Conservation (phyloP, 2,797 vertebrate genomes). For the Sebastes nivosus region DNA sequence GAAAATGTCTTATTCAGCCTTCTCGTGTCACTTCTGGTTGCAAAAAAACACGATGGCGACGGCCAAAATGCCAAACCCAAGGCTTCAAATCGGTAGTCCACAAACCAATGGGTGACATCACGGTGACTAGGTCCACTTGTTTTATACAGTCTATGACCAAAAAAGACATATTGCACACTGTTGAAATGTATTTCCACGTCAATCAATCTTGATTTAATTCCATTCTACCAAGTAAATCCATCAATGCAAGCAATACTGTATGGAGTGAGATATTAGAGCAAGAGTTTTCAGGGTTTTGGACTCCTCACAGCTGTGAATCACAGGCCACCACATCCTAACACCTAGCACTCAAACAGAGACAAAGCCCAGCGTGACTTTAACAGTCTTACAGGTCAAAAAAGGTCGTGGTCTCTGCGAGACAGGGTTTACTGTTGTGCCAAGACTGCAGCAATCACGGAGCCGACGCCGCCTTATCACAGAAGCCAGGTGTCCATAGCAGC, state of each 20-base stretch:
- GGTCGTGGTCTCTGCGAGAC: slow-evolving; percentile 58
- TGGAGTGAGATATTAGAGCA: slow-evolving; percentile 1
- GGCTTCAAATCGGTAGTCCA: too few relatives aligned
- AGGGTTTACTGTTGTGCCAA: slow-evolving; percentile 58
- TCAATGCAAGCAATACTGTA: slow-evolving; percentile 5
- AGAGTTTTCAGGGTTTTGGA: slow-evolving; percentile 12
- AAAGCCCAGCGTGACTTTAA: slow-evolving; percentile 58
- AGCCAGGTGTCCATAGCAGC: slow-evolving; percentile 76
- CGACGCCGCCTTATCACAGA: slow-evolving; percentile 58
- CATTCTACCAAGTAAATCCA: slow-evolving; percentile 20
- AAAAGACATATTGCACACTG: neutral
- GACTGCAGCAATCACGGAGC: slow-evolving; percentile 51
- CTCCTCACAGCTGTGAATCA: slow-evolving; percentile 47
- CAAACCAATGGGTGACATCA: too few relatives aligned
- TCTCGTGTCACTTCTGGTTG: too few relatives aligned
- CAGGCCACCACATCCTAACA: slow-evolving; percentile 37
- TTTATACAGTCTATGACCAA: neutral
- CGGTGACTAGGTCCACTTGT: too few relatives aligned
- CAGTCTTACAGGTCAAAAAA: slow-evolving; percentile 66
- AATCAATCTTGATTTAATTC: slow-evolving; percentile 43
- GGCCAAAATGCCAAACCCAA: too few relatives aligned
- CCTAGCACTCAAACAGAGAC: slow-evolving; percentile 48
- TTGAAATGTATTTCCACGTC: slow-evolving; percentile 8
- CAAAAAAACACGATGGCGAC: too few relatives aligned
- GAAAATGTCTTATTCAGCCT: too few relatives aligned